Evolutionary conservation across 2,888 invertebrate species (phyloP).

Genomic region (Biston stratarius): DNA sequence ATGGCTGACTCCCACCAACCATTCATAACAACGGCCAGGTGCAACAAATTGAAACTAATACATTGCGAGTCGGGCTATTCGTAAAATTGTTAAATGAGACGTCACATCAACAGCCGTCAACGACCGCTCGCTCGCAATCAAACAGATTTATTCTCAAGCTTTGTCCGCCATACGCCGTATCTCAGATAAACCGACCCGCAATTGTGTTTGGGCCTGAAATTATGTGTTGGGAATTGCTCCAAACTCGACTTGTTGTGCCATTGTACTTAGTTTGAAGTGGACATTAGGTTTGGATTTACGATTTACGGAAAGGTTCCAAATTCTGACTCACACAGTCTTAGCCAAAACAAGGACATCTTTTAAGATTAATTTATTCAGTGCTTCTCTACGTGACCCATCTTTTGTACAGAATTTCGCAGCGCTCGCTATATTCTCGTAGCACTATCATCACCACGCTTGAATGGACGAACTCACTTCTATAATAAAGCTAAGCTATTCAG

Average conservation of each 20-base stretch:
- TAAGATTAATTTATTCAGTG: conserved; percentile 23
- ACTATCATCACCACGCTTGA: conserved; percentile 28
- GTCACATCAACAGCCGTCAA: conserved; percentile 43
- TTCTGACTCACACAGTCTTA: conserved; percentile 10
- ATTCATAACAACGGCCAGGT: conserved; percentile 13
- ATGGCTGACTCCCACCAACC: background rate
- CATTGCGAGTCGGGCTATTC: conserved; percentile 32
- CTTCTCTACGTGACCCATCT: conserved; percentile 3
- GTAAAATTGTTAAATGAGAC: conserved; percentile 48
- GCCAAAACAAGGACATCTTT: conserved; percentile 23
- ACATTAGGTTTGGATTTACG: conserved; percentile 37
- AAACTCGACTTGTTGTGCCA: conserved; percentile 40
- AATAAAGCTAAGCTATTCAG: conserved; percentile 30
- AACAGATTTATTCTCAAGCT: conserved; percentile 59
- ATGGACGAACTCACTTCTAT: conserved; percentile 20
- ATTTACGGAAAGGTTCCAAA: conserved; percentile 32
- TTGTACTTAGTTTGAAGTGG: conserved; percentile 38
- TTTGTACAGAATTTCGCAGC: conserved; percentile 13
- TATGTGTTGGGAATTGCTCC: conserved; percentile 47
- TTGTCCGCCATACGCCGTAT: conserved; percentile 41
- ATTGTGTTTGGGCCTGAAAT: conserved; percentile 42
- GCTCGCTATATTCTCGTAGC: conserved; percentile 3
- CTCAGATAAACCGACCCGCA: conserved; percentile 46
- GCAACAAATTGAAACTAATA: conserved; percentile 33
- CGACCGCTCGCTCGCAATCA: conserved; percentile 55